These are phyloP conservation scores for Lithobius niger DNA, from an alignment of 1,140 invertebrate genomes.

Conservation along the genomic window DNA sequence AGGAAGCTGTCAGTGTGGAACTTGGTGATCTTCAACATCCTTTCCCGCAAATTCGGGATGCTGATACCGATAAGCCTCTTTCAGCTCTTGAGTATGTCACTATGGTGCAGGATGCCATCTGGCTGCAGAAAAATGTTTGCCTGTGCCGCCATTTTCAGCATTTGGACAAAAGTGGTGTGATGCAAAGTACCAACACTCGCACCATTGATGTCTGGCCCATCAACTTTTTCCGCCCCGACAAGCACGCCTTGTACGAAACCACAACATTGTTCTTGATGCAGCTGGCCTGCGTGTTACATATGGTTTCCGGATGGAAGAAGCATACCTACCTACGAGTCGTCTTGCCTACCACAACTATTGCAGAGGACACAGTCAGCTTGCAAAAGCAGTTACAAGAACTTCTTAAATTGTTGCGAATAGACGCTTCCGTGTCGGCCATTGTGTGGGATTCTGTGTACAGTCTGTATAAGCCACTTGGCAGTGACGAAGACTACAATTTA, in stretches of 20 bases:
- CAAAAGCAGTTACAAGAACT: slow-evolving; percentile 38
- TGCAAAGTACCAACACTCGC: background rate
- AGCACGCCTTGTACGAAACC: slow-evolving; percentile 60
- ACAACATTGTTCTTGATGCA: slow-evolving; percentile 92
- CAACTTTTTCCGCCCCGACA: slow-evolving; percentile 65
- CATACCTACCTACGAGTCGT: slow-evolving; percentile 68
- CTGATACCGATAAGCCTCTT: slow-evolving; percentile 23
- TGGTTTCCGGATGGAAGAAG: slow-evolving; percentile 61
- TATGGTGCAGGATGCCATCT: slow-evolving; percentile 70
- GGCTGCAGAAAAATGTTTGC: slow-evolving; percentile 89
- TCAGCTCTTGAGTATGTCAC: slow-evolving; percentile 64
- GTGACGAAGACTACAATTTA: too few relatives aligned
- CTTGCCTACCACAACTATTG: slow-evolving; percentile 41
- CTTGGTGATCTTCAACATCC: slow-evolving; percentile 2
- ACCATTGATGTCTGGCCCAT: slow-evolving; percentile 95
- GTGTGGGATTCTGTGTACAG: slow-evolving; percentile 11
- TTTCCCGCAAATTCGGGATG: slow-evolving; percentile 22
- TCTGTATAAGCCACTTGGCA: too few relatives aligned
- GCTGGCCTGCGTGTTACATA: slow-evolving; percentile 89
- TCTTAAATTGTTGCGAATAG: slow-evolving; percentile 41
- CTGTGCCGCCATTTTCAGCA: slow-evolving; percentile 79
- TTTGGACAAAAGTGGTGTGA: slow-evolving; percentile 44
- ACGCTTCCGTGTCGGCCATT: slow-evolving; percentile 40
- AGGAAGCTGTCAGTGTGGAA: too few relatives aligned
- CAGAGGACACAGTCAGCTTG: slow-evolving; percentile 33